Percentiles rank a stretch among this genome's conserved stretches.
phyloP scores from a whole-genome alignment of 2,888 invertebrate genomes.

The Dynastes maya region DNA sequence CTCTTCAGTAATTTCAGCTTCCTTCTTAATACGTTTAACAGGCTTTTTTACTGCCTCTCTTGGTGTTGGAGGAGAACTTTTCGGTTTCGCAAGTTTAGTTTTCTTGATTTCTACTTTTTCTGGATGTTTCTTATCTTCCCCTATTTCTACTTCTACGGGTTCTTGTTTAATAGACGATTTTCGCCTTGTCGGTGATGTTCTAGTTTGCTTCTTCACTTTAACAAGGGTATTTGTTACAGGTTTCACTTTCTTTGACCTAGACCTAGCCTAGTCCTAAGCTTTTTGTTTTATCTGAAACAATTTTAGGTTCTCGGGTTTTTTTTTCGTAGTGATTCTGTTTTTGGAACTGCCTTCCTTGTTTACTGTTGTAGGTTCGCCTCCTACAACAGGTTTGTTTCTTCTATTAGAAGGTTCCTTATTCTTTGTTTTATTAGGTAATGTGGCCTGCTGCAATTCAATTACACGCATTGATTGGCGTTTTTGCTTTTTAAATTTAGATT shows the following conservation, averaged over 20 bases:
- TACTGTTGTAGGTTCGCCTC: slow-evolving; percentile 55
- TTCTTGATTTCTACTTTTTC: slow-evolving; percentile 45
- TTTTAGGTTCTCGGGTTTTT: slow-evolving; percentile 48
- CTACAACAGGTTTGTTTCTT: slow-evolving; percentile 55
- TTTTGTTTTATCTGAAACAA: slow-evolving; percentile 56
- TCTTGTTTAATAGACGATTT: slow-evolving; percentile 68
- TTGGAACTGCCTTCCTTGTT: background rate
- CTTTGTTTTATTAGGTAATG: background rate
- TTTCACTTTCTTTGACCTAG: slow-evolving; percentile 54
- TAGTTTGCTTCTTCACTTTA: slow-evolving; percentile 47
- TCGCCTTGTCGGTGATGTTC: slow-evolving; percentile 66
- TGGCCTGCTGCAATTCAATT: slow-evolving; percentile 10
- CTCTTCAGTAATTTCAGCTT: slow-evolving; percentile 19
- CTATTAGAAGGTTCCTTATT: background rate
- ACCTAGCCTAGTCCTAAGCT: no score
- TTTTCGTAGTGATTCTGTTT: slow-evolving; percentile 45
- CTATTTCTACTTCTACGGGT: background rate
- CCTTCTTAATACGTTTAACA: slow-evolving; percentile 40
- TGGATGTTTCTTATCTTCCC: background rate
- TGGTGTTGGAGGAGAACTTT: slow-evolving; percentile 3
- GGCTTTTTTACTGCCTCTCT: background rate
- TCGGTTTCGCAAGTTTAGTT: slow-evolving; percentile 47
- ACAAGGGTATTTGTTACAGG: background rate
- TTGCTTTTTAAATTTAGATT: slow-evolving; percentile 52
- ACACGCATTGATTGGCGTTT: slow-evolving; percentile 47